Conservation (phyloP, 2,888 invertebrate species). For the Archips crataeganus region DNA sequence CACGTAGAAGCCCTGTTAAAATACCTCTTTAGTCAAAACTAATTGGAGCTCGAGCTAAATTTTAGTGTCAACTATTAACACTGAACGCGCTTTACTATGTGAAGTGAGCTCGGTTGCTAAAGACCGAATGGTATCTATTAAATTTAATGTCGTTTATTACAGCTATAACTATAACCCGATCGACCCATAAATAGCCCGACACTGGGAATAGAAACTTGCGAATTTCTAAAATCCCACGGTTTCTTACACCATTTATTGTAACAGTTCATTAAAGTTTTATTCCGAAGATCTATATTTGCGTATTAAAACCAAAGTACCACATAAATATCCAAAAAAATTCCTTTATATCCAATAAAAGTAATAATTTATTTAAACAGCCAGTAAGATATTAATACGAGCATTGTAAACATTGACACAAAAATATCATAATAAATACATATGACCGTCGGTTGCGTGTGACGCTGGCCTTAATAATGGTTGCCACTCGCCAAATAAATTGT, state of each 20-base stretch:
- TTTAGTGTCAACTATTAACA: background rate
- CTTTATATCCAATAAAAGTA: constrained; percentile 38
- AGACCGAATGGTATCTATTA: constrained; percentile 42
- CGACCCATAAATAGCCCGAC: constrained; percentile 35
- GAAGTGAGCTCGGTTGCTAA: constrained; percentile 27
- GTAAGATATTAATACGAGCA: constrained; percentile 49
- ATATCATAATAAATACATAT: constrained; percentile 50
- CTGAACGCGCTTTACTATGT: constrained; percentile 2
- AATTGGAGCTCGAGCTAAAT: background rate
- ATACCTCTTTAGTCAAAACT: background rate
- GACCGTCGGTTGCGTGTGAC: constrained; percentile 16
- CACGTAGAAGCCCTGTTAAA: background rate
- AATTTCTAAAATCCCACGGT: constrained; percentile 28
- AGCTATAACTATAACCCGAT: constrained; percentile 32
- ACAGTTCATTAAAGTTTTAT: background rate
- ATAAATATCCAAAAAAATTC: constrained; percentile 39
- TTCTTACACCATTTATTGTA: background rate
- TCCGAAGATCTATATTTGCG: background rate
- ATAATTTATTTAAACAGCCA: constrained; percentile 34
- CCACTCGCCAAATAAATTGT: constrained; percentile 56
- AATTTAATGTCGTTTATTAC: constrained; percentile 45
- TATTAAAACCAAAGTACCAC: background rate
- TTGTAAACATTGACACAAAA: constrained; percentile 56
- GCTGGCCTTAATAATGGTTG: constrained; percentile 35
- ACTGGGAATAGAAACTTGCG: constrained; percentile 39